phyloP scores from a whole-genome alignment of 2,797 vertebrate genomes.

The Loris lydekkerianus region DNA sequence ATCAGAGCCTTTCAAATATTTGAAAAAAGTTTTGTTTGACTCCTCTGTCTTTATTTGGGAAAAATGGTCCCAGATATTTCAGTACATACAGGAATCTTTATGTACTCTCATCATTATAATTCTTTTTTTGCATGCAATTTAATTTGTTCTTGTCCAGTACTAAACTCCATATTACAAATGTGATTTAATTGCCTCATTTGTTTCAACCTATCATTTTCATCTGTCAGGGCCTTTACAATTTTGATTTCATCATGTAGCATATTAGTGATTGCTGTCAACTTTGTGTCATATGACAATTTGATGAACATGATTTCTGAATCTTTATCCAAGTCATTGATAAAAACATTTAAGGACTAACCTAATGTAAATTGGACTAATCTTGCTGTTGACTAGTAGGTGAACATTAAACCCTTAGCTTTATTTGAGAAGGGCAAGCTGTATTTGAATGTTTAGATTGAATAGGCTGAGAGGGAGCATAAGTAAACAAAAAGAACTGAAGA shows the following conservation, averaged over 20 bases:
- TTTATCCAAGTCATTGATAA: neutral
- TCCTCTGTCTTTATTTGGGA: neutral
- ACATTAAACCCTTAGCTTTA: neutral
- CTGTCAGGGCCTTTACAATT: constrained; percentile 47
- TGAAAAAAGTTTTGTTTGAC: neutral
- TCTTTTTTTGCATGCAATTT: constrained; percentile 22
- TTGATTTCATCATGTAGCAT: neutral
- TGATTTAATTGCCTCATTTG: constrained; percentile 48
- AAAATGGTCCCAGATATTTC: constrained; percentile 8
- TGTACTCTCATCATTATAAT: neutral
- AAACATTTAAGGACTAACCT: neutral
- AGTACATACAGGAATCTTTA: neutral
- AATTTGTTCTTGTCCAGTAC: constrained; percentile 45
- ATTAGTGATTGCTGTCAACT: constrained; percentile 49
- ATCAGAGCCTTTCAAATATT: constrained; percentile 22
- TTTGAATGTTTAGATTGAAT: constrained; percentile 12
- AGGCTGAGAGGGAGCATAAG: neutral
- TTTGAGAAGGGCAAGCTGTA: neutral
- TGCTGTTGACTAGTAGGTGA: neutral
- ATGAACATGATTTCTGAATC: constrained; percentile 32
- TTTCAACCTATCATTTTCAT: constrained; percentile 57
- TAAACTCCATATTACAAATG: constrained; percentile 52
- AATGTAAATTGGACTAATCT: neutral
- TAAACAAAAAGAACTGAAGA: neutral
- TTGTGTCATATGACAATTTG: constrained; percentile 17